Percentiles rank a stretch among this genome's conserved stretches.
phyloP scores from a whole-genome alignment of 2,797 vertebrate species.

The Poeciliopsis infans region DNA sequence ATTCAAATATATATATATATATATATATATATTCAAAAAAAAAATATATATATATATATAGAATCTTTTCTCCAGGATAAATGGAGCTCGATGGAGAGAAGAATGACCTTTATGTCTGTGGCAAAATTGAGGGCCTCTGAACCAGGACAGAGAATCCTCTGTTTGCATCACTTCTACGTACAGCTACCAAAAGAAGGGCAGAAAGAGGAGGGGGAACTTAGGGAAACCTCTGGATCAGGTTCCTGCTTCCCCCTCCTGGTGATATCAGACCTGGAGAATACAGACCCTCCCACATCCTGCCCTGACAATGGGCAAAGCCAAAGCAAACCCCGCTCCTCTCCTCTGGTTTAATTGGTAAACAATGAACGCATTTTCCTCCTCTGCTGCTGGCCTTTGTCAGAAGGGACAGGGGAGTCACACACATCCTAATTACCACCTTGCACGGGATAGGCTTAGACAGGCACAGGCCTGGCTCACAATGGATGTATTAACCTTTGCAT shows the following conservation, averaged over 20 bases:
- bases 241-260: conserved; percentile 52
- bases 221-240: conserved; percentile 67
- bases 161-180: conserved; percentile 57
- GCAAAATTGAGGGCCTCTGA: conserved; percentile 22
- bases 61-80: background rate
- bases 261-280: conserved; percentile 71
- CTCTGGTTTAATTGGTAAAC: conserved; percentile 68
- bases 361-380: conserved; percentile 69
- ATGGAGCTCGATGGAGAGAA: background rate
- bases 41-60: conserved; percentile 8
- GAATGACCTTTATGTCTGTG: conserved; percentile 26
- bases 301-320: conserved; percentile 63
- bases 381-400: conserved; percentile 34
- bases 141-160: conserved; percentile 70
- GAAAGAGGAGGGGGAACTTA: conserved; percentile 32
- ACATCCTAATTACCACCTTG: conserved; percentile 71
- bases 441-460: conserved; percentile 48
- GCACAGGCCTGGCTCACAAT: conserved; percentile 53
- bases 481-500: conserved; percentile 65
- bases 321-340: conserved; percentile 39
- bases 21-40: conserved; percentile 15
- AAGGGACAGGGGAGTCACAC: conserved; percentile 41
- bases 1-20: conserved; percentile 17
- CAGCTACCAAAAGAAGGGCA: conserved; percentile 14
- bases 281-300: conserved; percentile 70